Base-by-base conservation (phyloP, 2,888 invertebrate genomes). In the Diplazon laetatorius region DNA sequence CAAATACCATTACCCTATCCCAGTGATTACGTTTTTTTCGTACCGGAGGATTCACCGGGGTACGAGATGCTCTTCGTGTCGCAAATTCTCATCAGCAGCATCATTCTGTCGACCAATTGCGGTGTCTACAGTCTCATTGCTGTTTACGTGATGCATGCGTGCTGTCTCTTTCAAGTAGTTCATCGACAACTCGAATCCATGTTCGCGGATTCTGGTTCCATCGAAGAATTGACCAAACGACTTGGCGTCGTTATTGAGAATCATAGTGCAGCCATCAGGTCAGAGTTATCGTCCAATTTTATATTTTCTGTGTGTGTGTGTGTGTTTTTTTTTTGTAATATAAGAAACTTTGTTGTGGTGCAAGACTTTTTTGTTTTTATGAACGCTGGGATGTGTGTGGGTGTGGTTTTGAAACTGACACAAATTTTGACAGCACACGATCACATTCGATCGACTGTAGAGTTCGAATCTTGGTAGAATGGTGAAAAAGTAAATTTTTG, bases 91-190 rank as follows among this genome's bases (percentile, higher is more conserved):
- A 86, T 86, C 9, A 88, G 87, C 59, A 82, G 80, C 48, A 82
- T 86, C 12, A 86, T 87, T 42, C 65, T 86, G 4, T 85, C 86
- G 12, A 87, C 86, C 0, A 87, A 87, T 60, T 85, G 85, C 25
- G 87, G 87, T 0, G 86, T 86, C n/a, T 88, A 87, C 39, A 87
- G 86, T 46, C 66, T 87, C 42, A 85, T 86, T 4, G 87, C 86
- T 5, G 82, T 83, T 55, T 83, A 83, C 22, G 84, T 87, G 0
- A 86, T 86, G 82, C 87, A 87, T 71, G 85, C 83, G 2, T 87
- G 86, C 50, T 84, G 86, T 39, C 78, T 86, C 5, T 87, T 86
- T 72, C 84, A 86, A 50, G 84, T 87, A 8, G 84, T 85, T 1
- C 81, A 83, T 5, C 69, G 82, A 22, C 84, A 84, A 39, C 76